Evolutionary conservation across 2,797 vertebrate genomes (phyloP), one percentile per base, ranked within the genome.

Genomic region (Eulemur albifrons): DNA sequence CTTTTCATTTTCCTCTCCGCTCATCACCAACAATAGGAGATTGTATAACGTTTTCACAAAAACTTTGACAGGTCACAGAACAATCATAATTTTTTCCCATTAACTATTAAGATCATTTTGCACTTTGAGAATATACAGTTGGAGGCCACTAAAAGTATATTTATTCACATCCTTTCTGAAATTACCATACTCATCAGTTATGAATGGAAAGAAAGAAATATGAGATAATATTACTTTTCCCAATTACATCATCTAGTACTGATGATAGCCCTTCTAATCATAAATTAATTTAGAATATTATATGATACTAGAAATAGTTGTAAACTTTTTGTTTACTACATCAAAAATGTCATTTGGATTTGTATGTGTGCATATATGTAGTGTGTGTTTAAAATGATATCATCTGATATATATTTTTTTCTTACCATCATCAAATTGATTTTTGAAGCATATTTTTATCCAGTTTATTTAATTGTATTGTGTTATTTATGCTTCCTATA

Each of bases 381-480:
- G 82, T 25, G 2, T 91, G 2, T 91, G 23, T 75, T 43, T 67
- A 73, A 77, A 63, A 76, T 88, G 13, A 52, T 67, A 61, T 45
- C 54, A 79, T 61, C 21, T 73, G 18, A 82, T 14, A 27, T 85
- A 35, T 4, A 57, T 59, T 91, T 79, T 86, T 43, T 91, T 75
- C 59, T 80, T 70, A 25, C 25, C 21, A 35, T 92, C 30, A 65
- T 9, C 40, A 13, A 59, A 7, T 57, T 63, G 23, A 80, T 57
- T 50, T 72, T 14, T 50, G 32, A 69, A 38, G 3, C 5, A 75
- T 11, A 50, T 80, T 87, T 92, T 92, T 59, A 81, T n/a, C 27
- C 5, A 94, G 10, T 27, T 92, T 63, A 63, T 63, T 86, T 77
- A 95, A 92, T 95, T 96, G 65, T 82, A 86, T 52, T 48, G 32